A percentile compares a stretch with the other conserved stretches of the same genome.
Evolutionary conservation across 2,888 invertebrate species (phyloP).

Genomic region (Archaeoteleia sp.): DNA sequence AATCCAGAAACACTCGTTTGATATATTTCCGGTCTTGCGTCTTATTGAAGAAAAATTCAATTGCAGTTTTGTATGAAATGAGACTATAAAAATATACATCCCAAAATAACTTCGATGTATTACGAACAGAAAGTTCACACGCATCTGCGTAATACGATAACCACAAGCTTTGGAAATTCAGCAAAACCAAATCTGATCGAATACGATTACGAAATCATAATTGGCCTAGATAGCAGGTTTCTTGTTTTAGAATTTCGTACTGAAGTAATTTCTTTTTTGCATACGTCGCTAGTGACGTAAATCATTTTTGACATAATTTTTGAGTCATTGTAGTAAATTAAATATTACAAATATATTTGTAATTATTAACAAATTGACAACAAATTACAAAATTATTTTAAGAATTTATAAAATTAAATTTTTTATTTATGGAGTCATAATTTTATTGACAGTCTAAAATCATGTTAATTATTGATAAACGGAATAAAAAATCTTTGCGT

Average conservation of each 20-base stretch:
- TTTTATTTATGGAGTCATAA: too few relatives aligned
- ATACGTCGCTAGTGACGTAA: slow-evolving; percentile 14
- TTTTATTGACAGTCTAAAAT: too few relatives aligned
- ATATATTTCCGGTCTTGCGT: background rate
- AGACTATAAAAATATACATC: background rate
- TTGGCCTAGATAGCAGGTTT: slow-evolving; percentile 20
- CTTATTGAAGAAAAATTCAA: background rate
- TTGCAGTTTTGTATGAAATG: background rate
- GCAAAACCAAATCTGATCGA: slow-evolving; percentile 17
- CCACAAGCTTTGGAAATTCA: slow-evolving; percentile 3
- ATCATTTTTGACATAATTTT: too few relatives aligned
- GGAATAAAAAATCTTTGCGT: too few relatives aligned
- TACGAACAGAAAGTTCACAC: background rate
- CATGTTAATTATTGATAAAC: too few relatives aligned
- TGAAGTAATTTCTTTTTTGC: slow-evolving; percentile 12
- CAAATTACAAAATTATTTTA: background rate
- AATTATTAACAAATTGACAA: background rate
- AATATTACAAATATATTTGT: background rate
- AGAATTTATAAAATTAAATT: slow-evolving; percentile 16
- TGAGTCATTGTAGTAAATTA: background rate
- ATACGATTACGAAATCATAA: slow-evolving; percentile 16
- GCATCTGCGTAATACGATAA: slow-evolving; percentile 9
- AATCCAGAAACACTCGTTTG: too few relatives aligned
- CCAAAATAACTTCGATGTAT: background rate
- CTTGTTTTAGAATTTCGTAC: slow-evolving; percentile 7